Percentiles rank a stretch among this genome's conserved stretches.
These are phyloP conservation scores for Drosophila cognata DNA, from an alignment of 2,888 invertebrate genomes.

Conservation along the genomic window DNA sequence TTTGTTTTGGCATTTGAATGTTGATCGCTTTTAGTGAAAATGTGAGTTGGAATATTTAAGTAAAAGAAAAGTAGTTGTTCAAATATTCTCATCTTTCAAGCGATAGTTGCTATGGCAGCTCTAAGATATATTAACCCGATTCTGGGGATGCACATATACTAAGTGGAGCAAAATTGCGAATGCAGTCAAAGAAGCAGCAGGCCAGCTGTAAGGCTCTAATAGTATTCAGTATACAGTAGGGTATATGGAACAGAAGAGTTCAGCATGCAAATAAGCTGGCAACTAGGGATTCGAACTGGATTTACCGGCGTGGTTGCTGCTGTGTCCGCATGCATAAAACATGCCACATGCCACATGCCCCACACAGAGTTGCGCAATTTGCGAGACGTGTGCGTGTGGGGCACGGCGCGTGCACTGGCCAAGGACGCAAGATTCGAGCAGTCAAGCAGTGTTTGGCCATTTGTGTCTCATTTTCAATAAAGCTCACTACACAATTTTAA, in stretches of 20 bases:
- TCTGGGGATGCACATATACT: not conserved
- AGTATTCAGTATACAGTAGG: not conserved
- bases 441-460: conserved; percentile 16
- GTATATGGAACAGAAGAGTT: conserved; percentile 19
- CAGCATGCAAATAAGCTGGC: conserved; percentile 65
- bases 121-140: not conserved
- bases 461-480: conserved; percentile 57
- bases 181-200: not conserved
- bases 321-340: conserved; percentile 53
- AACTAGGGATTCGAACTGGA: conserved; percentile 19
- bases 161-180: not conserved
- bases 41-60: not conserved
- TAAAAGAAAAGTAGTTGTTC: not conserved
- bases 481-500: conserved; percentile 60
- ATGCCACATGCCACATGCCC: conserved; percentile 30
- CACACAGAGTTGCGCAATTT: conserved; percentile 38
- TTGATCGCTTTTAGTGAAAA: not conserved
- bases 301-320: conserved; percentile 25
- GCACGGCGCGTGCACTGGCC: conserved; percentile 42
- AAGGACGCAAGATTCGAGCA: conserved; percentile 10
- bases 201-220: no score
- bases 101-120: not conserved
- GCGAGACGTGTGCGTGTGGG: conserved; percentile 14
- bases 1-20: not conserved
- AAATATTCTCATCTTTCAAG: not conserved